Conservation (phyloP, 2,888 invertebrate genomes). For the Eristalinus sepulchralis region DNA sequence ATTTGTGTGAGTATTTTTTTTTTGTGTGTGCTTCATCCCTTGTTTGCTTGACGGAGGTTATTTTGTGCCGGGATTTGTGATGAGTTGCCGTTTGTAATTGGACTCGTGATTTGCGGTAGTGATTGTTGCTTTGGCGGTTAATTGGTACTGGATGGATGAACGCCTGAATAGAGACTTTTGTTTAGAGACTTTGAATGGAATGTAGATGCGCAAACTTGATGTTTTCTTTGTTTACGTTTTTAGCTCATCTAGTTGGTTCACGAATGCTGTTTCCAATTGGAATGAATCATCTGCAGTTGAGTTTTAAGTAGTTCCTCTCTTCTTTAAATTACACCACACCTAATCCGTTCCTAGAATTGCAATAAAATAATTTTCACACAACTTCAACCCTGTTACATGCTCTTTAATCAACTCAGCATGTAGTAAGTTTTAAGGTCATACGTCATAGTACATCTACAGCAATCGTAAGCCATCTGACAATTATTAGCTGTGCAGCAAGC, state of each 20-base stretch:
- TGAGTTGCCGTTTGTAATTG: slow-evolving; percentile 67
- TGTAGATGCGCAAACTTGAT: too few species aligned
- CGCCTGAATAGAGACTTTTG: neutral
- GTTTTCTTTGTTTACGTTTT: too few species aligned
- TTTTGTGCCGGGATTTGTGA: slow-evolving; percentile 58
- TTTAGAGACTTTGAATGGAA: neutral
- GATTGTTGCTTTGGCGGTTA: slow-evolving; percentile 37
- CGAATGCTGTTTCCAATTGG: too few species aligned
- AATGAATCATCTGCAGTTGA: too few species aligned
- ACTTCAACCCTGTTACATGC: neutral
- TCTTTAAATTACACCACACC: too few species aligned
- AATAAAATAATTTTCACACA: neutral
- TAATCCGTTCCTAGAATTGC: too few species aligned
- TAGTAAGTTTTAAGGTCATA: neutral
- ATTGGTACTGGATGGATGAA: neutral
- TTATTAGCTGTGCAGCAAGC: slow-evolving; percentile 43
- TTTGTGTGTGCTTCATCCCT: neutral
- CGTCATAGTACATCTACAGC: neutral
- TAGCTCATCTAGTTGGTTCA: too few species aligned
- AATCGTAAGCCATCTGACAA: slow-evolving; percentile 25
- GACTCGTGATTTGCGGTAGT: slow-evolving; percentile 61
- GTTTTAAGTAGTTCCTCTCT: too few species aligned
- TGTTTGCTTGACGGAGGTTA: slow-evolving; percentile 43
- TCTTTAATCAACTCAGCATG: neutral
- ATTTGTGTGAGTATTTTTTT: slow-evolving; percentile 65